Evolutionary conservation across 2,113 vertebrate genomes (phyloP).

Genomic region (Lepisosteus oculatus): DNA sequence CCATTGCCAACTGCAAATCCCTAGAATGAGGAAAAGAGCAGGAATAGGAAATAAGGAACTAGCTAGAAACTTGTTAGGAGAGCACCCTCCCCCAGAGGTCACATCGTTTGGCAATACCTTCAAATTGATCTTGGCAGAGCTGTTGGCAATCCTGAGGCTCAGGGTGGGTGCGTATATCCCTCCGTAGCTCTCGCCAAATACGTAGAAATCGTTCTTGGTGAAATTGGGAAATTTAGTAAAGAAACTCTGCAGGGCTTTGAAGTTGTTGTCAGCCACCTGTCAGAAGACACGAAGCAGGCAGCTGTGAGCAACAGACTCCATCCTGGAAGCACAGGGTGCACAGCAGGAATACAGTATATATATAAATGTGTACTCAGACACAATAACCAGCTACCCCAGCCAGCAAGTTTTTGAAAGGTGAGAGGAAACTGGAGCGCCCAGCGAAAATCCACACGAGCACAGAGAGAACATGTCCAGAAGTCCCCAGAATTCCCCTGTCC

Average conservation of each 20-base stretch:
- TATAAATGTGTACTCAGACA: no score
- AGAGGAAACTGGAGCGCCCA: no score
- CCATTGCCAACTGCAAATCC: slow-evolving; percentile 73
- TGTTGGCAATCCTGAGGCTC: slow-evolving; percentile 52
- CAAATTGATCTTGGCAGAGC: slow-evolving; percentile 52
- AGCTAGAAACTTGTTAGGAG: no score
- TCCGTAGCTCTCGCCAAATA: slow-evolving; percentile 73
- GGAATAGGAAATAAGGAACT: no score
- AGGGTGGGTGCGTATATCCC: slow-evolving; percentile 67
- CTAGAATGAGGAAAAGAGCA: slow-evolving; percentile 30
- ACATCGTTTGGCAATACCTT: slow-evolving; percentile 45
- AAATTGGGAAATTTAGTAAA: slow-evolving; percentile 69
- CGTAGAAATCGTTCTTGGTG: slow-evolving; percentile 64
- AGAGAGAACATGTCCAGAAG: no score
- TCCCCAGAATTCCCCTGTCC: no score
- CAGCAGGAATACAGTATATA: no score
- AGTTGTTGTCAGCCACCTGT: slow-evolving; percentile 69
- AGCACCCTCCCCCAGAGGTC: background rate
- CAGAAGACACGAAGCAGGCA: background rate
- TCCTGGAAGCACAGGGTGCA: no score
- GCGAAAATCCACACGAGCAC: no score
- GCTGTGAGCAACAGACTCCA: no score
- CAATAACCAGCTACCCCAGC: no score
- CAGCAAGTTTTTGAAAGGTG: no score
- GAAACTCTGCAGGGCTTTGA: slow-evolving; percentile 64